Evolutionary conservation across 2,888 invertebrate genomes (phyloP).

Genomic region (Stenotaenia linearis): DNA sequence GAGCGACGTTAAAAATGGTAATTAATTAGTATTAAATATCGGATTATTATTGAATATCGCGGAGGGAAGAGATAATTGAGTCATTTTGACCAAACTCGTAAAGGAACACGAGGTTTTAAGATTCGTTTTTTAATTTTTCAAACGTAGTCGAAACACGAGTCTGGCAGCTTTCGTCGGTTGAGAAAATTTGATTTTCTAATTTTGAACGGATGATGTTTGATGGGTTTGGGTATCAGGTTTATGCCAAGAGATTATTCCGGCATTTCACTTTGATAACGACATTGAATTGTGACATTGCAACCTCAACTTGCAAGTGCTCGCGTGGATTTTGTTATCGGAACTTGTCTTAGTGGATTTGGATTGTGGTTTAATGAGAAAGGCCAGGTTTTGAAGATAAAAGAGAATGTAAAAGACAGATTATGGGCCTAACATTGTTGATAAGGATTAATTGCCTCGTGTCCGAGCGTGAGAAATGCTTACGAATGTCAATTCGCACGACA

Average conservation of each 20-base stretch:
- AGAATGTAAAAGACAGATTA: slow-evolving; percentile 19
- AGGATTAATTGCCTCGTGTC: slow-evolving; percentile 14
- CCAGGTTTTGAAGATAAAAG: background rate
- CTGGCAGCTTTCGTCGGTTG: too few species aligned
- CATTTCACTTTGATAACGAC: slow-evolving; percentile 10
- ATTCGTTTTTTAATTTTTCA: too few species aligned
- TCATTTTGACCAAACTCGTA: too few species aligned
- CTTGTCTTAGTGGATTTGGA: slow-evolving; percentile 21
- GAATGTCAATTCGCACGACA: background rate
- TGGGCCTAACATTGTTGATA: slow-evolving; percentile 12
- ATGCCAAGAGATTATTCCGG: background rate
- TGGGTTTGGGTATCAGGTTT: background rate
- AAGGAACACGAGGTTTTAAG: too few species aligned
- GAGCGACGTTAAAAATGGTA: background rate
- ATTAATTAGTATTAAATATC: background rate
- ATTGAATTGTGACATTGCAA: slow-evolving; percentile 10
- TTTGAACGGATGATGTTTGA: background rate
- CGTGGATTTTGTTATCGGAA: slow-evolving; percentile 4
- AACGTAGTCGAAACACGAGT: too few species aligned
- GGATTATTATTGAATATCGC: background rate
- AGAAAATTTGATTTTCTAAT: background rate
- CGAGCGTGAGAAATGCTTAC: background rate
- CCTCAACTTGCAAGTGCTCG: background rate
- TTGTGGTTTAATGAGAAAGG: slow-evolving; percentile 26
- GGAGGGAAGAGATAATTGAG: too few species aligned